Percentiles rank a stretch among this genome's conserved stretches.
phyloP scores from a whole-genome alignment of 1,140 invertebrate genomes.

The Drosophila lacertosa region DNA sequence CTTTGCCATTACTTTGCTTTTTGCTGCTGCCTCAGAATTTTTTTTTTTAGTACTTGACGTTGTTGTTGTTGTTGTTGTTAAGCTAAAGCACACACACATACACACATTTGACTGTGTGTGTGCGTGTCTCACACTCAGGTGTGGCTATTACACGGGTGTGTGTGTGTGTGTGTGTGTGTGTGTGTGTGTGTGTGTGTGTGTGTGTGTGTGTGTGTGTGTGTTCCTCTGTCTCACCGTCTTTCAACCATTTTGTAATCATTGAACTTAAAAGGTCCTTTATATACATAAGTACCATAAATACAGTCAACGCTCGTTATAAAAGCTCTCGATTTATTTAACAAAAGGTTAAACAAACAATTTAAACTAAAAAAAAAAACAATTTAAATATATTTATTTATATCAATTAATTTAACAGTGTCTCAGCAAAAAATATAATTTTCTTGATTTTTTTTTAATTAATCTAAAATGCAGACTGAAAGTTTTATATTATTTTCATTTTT shows the following conservation, averaged over 20 bases:
- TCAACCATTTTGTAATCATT: slow-evolving; percentile 40
- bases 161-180: not conserved
- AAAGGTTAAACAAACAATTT: too few relatives aligned
- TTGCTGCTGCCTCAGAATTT: slow-evolving; percentile 55
- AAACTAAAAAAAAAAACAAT: too few relatives aligned
- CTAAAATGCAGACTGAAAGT: too few relatives aligned
- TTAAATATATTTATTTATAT: too few relatives aligned
- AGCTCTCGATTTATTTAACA: too few relatives aligned
- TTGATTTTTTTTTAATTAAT: too few relatives aligned
- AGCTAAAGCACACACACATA: slow-evolving; percentile 26
- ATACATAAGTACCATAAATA: too few relatives aligned
- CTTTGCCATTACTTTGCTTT: slow-evolving; percentile 69
- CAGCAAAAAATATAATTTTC: too few relatives aligned
- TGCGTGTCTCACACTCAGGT: slow-evolving; percentile 13
- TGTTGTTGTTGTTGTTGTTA: slow-evolving; percentile 35
- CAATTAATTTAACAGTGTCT: too few relatives aligned
- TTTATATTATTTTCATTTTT: too few relatives aligned
- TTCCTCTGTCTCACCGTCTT: slow-evolving; percentile 49
- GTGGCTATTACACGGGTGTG: slow-evolving; percentile 22
- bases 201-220: too few relatives aligned
- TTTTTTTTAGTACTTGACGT: slow-evolving; percentile 1
- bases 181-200: slow-evolving; percentile 8
- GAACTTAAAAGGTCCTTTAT: not conserved
- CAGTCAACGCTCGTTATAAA: too few relatives aligned
- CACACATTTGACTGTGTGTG: not conserved